Evolutionary conservation across 2,888 invertebrate species (phyloP).

Genomic region (Liodrosophila aerea): DNA sequence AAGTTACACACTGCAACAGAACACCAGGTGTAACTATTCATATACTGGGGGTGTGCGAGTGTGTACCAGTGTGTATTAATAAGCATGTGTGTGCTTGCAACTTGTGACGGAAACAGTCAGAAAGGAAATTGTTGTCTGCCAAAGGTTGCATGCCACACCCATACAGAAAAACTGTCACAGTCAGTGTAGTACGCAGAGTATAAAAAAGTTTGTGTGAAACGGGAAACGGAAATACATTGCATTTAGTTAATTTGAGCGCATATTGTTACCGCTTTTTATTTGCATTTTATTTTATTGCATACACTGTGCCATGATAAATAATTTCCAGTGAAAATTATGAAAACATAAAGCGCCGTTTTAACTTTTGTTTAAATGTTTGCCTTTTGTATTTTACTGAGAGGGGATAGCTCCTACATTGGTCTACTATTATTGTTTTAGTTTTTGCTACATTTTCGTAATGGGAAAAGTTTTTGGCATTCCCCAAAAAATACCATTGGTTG

Average conservation of each 20-base stretch:
- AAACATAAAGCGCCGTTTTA: constrained; percentile 58
- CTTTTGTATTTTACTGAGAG: constrained; percentile 50
- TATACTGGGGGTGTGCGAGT: too few relatives aligned
- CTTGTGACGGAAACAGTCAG: constrained; percentile 13
- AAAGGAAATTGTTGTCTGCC: constrained; percentile 45
- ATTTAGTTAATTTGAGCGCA: constrained; percentile 64
- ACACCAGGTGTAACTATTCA: constrained; percentile 15
- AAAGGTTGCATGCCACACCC: constrained; percentile 5
- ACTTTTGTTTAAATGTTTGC: constrained; percentile 62
- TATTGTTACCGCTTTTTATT: constrained; percentile 25
- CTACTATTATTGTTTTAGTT: constrained; percentile 18
- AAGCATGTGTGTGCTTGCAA: constrained; percentile 9
- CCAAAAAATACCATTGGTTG: constrained; percentile 34
- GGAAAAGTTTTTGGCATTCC: constrained; percentile 57
- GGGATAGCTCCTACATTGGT: not conserved
- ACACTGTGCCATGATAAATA: constrained; percentile 45
- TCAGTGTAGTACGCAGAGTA: constrained; percentile 3
- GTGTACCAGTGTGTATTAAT: not conserved
- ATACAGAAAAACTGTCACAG: constrained; percentile 7
- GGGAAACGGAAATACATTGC: constrained; percentile 46
- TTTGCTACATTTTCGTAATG: constrained; percentile 57
- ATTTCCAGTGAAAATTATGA: constrained; percentile 32
- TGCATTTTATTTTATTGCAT: constrained; percentile 11
- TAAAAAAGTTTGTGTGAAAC: constrained; percentile 4
- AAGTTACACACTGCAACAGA: constrained; percentile 27